A percentile compares a stretch with the other conserved stretches of the same genome.
Evolutionary conservation across 2,888 invertebrate genomes (phyloP).

Genomic region (Chloromyia formosa): DNA sequence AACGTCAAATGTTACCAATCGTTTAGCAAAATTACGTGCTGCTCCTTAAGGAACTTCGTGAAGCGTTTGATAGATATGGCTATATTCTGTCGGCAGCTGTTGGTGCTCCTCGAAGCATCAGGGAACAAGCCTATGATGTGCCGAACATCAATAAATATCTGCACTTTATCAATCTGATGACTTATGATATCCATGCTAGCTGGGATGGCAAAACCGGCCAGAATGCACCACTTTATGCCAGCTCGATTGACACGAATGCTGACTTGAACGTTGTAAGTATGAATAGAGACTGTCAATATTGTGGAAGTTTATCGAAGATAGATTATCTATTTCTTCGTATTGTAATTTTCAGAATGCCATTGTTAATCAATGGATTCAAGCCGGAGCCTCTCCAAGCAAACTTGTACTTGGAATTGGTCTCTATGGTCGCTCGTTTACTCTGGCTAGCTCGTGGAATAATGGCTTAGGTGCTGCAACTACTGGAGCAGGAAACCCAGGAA

Average conservation of each 20-base stretch:
- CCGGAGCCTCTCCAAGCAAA: conserved; percentile 60
- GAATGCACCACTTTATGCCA: conserved; percentile 65
- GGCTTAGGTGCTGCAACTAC: conserved; percentile 64
- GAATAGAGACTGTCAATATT: background rate
- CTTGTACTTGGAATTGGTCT: conserved; percentile 62
- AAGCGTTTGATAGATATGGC: conserved; percentile 59
- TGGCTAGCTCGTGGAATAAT: conserved; percentile 60
- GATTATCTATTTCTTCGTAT: background rate
- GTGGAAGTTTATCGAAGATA: too few species aligned
- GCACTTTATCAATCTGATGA: conserved; percentile 68
- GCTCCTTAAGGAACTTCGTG: conserved; percentile 60
- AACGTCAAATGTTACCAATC: background rate
- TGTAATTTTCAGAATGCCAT: conserved; percentile 55
- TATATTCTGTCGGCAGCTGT: conserved; percentile 67
- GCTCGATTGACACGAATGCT: conserved; percentile 52
- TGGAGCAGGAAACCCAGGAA: conserved; percentile 64
- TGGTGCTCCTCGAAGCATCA: conserved; percentile 63
- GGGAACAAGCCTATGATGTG: conserved; percentile 66
- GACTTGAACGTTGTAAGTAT: conserved; percentile 62
- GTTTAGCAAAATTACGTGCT: conserved; percentile 53
- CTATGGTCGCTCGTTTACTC: conserved; percentile 62
- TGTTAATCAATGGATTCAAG: conserved; percentile 60
- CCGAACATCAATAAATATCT: conserved; percentile 63
- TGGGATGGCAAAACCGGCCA: conserved; percentile 66
- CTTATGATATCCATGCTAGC: conserved; percentile 68